Evolutionary conservation across 1,140 invertebrate species (phyloP).

Genomic region (Drosophila paulistorum): DNA sequence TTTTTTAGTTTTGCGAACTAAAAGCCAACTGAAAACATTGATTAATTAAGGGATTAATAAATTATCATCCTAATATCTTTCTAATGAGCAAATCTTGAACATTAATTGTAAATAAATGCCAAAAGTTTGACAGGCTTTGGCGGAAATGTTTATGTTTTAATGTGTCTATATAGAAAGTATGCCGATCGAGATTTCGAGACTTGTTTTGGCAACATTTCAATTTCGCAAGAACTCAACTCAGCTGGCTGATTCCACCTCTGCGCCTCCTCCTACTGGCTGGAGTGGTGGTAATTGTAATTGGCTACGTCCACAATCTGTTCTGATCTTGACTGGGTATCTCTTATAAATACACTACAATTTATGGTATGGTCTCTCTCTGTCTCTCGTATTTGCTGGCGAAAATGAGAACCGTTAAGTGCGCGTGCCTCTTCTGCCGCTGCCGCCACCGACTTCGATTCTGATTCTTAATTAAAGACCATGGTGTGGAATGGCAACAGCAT

Average conservation of each 20-base stretch:
- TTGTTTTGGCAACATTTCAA: constrained; percentile 48
- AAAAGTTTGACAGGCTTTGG: constrained; percentile 27
- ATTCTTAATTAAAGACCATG: constrained; percentile 61
- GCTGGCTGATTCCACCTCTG: constrained; percentile 18
- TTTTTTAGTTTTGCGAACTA: neutral
- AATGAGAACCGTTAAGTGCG: constrained; percentile 67
- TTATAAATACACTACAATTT: constrained; percentile 76
- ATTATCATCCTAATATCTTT: constrained; percentile 35
- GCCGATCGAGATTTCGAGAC: constrained; percentile 32
- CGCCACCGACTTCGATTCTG: constrained; percentile 1
- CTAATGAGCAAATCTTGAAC: constrained; percentile 49
- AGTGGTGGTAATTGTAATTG: constrained; percentile 13
- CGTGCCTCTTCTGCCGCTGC: constrained; percentile 33
- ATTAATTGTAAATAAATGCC: constrained; percentile 41
- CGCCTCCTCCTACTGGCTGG: no score
- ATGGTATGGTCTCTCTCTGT: constrained; percentile 46
- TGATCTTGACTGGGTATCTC: constrained; percentile 68
- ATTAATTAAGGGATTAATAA: constrained; percentile 36
- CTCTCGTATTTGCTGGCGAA: constrained; percentile 43
- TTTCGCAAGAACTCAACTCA: constrained; percentile 52
- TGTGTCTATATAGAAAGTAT: neutral
- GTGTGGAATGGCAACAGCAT: constrained; percentile 23
- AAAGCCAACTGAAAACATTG: neutral
- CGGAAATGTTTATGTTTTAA: constrained; percentile 12
- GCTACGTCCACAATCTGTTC: constrained; percentile 50